These are phyloP conservation scores for Triplophysa tibetana DNA, from an alignment of 2,113 vertebrate species.

Conservation along the genomic window DNA sequence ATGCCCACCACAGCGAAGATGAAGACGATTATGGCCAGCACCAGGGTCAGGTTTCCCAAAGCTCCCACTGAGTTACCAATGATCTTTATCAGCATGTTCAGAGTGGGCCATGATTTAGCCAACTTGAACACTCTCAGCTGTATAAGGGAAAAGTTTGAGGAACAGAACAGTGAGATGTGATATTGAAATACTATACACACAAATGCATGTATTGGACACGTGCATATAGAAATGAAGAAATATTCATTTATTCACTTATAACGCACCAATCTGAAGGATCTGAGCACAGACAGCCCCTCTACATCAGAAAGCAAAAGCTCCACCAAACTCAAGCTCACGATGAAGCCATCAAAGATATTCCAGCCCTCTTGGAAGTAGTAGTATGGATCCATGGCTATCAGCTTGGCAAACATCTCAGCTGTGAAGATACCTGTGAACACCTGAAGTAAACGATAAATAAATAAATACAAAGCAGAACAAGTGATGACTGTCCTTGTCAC, in stretches of 20 bases:
- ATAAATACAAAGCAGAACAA: not conserved
- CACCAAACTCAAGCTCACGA: conserved; percentile 96
- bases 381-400: conserved; percentile 97
- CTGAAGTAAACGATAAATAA: conserved; percentile 63
- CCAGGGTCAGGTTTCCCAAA: conserved; percentile 95
- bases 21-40: conserved; percentile 98
- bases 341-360: conserved; percentile 99
- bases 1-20: conserved; percentile 99
- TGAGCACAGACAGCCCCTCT: conserved; percentile 95
- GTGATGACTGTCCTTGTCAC: not conserved
- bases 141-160: not conserved
- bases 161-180: not conserved
- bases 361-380: conserved; percentile 99
- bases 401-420: conserved; percentile 96
- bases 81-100: conserved; percentile 99
- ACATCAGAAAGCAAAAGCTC: conserved; percentile 90
- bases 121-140: conserved; percentile 98
- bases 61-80: conserved; percentile 98
- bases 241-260: not conserved
- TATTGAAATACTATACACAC: not conserved
- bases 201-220: not conserved
- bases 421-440: conserved; percentile 99
- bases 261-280: conserved; percentile 97
- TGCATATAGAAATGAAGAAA: not conserved
- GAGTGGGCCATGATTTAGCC: conserved; percentile 97